A percentile compares a stretch with the other conserved stretches of the same genome.
Evolutionary conservation across 2,113 vertebrate species (phyloP).

Genomic region (Cyrtonyx montezumae): DNA sequence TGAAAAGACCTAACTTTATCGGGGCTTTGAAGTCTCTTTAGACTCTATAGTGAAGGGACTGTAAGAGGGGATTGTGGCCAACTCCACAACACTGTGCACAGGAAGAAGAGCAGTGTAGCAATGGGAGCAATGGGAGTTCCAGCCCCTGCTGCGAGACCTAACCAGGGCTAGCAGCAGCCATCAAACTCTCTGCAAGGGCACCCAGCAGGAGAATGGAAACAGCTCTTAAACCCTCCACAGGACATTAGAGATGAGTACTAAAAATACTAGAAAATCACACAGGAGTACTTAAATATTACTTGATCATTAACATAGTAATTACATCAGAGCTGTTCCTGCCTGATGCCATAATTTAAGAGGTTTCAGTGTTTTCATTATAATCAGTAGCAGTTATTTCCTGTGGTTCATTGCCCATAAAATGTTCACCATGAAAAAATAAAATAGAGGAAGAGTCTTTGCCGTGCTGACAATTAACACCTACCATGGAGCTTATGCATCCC

Average conservation of each 20-base stretch:
- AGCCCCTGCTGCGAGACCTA: background rate
- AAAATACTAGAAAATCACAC: constrained; percentile 65
- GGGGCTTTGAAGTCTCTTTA: background rate
- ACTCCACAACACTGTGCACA: rapidly evolving
- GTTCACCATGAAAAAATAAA: constrained; percentile 5
- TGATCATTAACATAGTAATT: constrained; percentile 74
- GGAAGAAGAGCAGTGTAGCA: constrained; percentile 11
- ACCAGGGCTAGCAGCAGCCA: background rate
- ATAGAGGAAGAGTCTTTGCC: background rate
- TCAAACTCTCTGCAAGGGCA: constrained; percentile 35
- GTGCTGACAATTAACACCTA: background rate
- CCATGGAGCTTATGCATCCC: background rate
- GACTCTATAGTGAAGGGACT: background rate
- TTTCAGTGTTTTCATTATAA: constrained; percentile 69
- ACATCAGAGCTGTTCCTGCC: constrained; percentile 50
- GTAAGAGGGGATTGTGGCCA: background rate
- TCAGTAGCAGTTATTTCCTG: constrained; percentile 57
- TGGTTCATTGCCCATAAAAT: constrained; percentile 58
- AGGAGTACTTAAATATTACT: constrained; percentile 73
- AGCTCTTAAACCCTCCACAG: constrained; percentile 64
- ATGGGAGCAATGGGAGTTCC: background rate
- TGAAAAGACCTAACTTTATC: background rate
- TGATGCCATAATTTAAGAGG: constrained; percentile 56
- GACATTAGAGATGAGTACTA: constrained; percentile 54
- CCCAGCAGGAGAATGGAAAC: constrained; percentile 52